Evolutionary conservation across 2,797 vertebrate genomes (phyloP).

Genomic region (Danio choprae): DNA sequence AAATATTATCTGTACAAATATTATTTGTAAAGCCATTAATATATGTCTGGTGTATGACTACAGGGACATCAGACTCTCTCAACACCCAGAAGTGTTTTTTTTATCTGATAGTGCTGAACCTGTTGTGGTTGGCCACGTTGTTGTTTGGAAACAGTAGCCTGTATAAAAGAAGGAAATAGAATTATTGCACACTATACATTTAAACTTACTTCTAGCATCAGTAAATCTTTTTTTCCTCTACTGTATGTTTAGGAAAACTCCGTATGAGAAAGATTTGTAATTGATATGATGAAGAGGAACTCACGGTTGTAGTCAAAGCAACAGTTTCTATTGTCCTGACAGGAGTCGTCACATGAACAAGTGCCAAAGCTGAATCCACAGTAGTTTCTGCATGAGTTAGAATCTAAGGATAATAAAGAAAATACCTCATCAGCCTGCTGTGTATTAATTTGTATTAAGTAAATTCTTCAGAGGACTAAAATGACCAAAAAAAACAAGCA

Average conservation of each 20-base stretch:
- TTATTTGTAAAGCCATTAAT: no score
- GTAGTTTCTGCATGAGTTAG: slow-evolving; percentile 32
- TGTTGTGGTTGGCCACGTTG: not conserved
- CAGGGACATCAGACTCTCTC: not conserved
- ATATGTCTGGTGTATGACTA: not conserved
- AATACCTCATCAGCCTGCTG: no score
- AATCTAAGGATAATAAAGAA: no score
- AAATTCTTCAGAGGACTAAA: no score
- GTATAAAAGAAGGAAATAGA: not conserved
- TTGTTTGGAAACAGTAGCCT: not conserved
- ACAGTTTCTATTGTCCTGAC: slow-evolving; percentile 43
- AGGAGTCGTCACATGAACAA: slow-evolving; percentile 57
- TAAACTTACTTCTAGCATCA: not conserved
- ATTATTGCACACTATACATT: not conserved
- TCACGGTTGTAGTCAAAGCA: slow-evolving; percentile 60
- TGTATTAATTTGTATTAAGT: no score
- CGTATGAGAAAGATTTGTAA: not conserved
- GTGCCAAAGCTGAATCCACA: slow-evolving; percentile 25
- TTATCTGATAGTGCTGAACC: not conserved
- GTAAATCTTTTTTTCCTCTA: not conserved
- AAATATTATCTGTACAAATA: no score
- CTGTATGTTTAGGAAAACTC: not conserved
- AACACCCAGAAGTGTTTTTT: not conserved
- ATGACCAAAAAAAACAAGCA: no score
- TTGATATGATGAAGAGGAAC: not conserved